Conservation (phyloP, 2,797 vertebrate species). For the Neopelma chrysocephalum region DNA sequence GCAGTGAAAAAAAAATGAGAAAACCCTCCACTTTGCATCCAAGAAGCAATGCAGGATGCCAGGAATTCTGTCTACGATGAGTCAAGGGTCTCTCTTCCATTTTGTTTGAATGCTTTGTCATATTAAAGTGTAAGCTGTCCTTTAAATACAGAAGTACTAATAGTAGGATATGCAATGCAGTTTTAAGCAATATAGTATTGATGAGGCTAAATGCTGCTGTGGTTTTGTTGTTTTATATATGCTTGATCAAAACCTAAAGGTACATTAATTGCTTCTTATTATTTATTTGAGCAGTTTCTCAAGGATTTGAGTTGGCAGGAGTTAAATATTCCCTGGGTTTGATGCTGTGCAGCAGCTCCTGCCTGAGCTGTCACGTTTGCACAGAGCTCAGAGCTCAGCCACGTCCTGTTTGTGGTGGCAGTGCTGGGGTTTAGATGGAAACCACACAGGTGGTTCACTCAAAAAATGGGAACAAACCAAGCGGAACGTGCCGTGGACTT, state of each 20-base stretch:
- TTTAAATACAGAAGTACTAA: not conserved
- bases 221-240: not conserved
- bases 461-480: not conserved
- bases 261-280: not conserved
- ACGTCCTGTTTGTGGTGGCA: not conserved
- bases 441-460: not conserved
- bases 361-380: not conserved
- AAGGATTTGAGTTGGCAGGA: not conserved
- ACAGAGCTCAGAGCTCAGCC: not conserved
- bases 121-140: not conserved
- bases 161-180: not conserved
- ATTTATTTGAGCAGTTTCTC: not conserved
- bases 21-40: not conserved
- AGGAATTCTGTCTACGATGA: not conserved
- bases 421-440: constrained; percentile 66
- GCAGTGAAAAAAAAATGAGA: not conserved
- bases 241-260: not conserved
- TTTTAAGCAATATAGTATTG: not conserved
- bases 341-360: not conserved
- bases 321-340: not conserved
- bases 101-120: constrained; percentile 53
- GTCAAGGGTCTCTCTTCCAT: constrained; percentile 52
- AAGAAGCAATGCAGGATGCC: not conserved
- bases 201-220: not conserved
- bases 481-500: not conserved